A percentile compares a stretch with the other conserved stretches of the same genome.
Conservation (phyloP, 2,888 invertebrate genomes). For the Nomada ruficornis region DNA sequence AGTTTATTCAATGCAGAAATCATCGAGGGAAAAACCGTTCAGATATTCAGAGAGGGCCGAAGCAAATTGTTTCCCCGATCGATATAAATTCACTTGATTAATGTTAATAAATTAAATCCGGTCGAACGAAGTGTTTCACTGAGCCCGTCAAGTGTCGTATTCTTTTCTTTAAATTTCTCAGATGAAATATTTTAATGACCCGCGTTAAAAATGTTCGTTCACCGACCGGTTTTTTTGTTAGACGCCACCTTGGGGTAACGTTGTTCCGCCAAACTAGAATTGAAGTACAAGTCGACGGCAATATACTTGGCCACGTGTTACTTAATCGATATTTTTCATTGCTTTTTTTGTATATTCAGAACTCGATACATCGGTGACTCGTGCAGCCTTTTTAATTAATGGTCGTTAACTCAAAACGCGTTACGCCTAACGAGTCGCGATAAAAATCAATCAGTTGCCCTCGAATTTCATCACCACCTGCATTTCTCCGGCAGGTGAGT, state of each 20-base stretch:
- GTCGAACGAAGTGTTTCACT: neutral
- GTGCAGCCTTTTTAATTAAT: constrained; percentile 22
- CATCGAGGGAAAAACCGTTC: too few relatives aligned
- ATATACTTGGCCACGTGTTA: constrained; percentile 7
- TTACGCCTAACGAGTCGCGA: constrained; percentile 23
- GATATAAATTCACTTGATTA: too few relatives aligned
- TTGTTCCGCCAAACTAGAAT: neutral
- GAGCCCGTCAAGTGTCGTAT: too few relatives aligned
- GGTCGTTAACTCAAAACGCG: constrained; percentile 31
- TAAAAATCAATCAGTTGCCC: constrained; percentile 30
- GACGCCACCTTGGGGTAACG: neutral
- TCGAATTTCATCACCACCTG: neutral
- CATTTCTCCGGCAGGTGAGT: neutral
- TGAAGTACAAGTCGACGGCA: constrained; percentile 13
- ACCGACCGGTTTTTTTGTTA: neutral
- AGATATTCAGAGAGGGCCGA: too few relatives aligned
- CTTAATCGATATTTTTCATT: constrained; percentile 28
- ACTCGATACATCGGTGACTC: constrained; percentile 17
- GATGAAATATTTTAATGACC: neutral
- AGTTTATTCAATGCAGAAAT: too few relatives aligned
- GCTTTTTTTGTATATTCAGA: constrained; percentile 23
- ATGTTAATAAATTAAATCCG: neutral
- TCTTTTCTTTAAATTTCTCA: neutral
- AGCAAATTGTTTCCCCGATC: too few relatives aligned
- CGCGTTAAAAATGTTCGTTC: neutral